phyloP scores from a whole-genome alignment of 2,888 invertebrate species.

The Diogma glabrata region DNA sequence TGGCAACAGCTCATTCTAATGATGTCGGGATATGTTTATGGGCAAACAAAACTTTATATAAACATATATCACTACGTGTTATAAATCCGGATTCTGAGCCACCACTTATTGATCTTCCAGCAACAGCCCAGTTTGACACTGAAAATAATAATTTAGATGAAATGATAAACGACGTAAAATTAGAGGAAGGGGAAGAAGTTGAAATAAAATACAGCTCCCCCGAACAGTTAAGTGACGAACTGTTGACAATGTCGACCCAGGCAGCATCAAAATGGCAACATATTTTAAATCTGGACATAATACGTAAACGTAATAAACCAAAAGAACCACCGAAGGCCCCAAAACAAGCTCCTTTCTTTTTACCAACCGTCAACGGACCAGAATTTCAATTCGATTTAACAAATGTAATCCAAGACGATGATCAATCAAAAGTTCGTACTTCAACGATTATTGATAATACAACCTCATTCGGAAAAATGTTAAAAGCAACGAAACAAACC shows the following conservation, averaged over 20 bases:
- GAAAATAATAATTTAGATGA: slow-evolving; percentile 23
- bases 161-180: slow-evolving; percentile 29
- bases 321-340: slow-evolving; percentile 69
- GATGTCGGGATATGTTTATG: slow-evolving; percentile 86
- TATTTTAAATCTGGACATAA: slow-evolving; percentile 71
- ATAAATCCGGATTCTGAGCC: slow-evolving; percentile 44
- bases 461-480: slow-evolving; percentile 54
- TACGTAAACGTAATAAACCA: slow-evolving; percentile 83
- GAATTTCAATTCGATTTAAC: slow-evolving; percentile 69
- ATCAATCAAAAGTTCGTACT: slow-evolving; percentile 42
- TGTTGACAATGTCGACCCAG: slow-evolving; percentile 76
- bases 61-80: slow-evolving; percentile 66
- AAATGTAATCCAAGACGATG: slow-evolving; percentile 30
- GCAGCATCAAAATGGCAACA: slow-evolving; percentile 88
- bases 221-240: slow-evolving; percentile 39
- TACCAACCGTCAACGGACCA: slow-evolving; percentile 79
- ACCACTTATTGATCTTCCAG: slow-evolving; percentile 42
- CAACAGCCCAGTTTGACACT: slow-evolving; percentile 24
- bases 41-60: slow-evolving; percentile 81
- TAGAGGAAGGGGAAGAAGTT: slow-evolving; percentile 31
- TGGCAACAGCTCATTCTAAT: slow-evolving; percentile 82
- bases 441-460: slow-evolving; percentile 51
- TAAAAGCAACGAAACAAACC: slow-evolving; percentile 41
- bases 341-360: slow-evolving; percentile 89
- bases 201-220: slow-evolving; percentile 32